Percentiles rank a stretch among this genome's conserved stretches.
phyloP scores from a whole-genome alignment of 2,888 invertebrate genomes.

The Thecocarcelia acutangulata region DNA sequence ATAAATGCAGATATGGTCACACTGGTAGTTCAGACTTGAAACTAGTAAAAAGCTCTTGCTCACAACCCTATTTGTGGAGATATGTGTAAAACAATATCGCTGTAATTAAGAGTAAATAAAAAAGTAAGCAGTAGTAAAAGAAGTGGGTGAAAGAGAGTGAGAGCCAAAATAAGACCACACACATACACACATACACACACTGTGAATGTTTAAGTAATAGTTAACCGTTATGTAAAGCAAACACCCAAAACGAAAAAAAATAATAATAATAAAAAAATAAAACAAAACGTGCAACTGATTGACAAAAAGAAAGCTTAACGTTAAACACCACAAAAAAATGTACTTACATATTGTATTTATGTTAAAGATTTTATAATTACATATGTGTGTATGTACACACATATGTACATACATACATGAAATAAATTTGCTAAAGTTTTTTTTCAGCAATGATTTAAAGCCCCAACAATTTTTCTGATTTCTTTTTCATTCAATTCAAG shows the following conservation, averaged over 20 bases:
- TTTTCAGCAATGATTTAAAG: no score
- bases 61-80: background rate
- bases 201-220: constrained; percentile 70
- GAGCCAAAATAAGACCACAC: constrained; percentile 47
- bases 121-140: background rate
- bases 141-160: constrained; percentile 22
- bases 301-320: constrained; percentile 36
- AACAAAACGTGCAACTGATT: constrained; percentile 69
- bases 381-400: no score
- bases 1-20: no score
- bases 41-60: constrained; percentile 4
- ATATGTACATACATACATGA: no score
- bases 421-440: no score
- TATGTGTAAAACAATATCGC: background rate
- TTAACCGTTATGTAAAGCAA: constrained; percentile 67
- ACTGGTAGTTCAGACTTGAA: background rate
- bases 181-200: background rate
- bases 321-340: background rate
- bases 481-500: constrained; percentile 60
- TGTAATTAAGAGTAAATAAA: constrained; percentile 8
- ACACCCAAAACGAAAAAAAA: constrained; percentile 63
- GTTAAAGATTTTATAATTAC: no score
- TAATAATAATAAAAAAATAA: no score
- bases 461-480: no score
- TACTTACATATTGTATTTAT: no score